These are phyloP conservation scores for Phainopepla nitens DNA, from an alignment of 2,113 vertebrate genomes.

Conservation along the genomic window DNA sequence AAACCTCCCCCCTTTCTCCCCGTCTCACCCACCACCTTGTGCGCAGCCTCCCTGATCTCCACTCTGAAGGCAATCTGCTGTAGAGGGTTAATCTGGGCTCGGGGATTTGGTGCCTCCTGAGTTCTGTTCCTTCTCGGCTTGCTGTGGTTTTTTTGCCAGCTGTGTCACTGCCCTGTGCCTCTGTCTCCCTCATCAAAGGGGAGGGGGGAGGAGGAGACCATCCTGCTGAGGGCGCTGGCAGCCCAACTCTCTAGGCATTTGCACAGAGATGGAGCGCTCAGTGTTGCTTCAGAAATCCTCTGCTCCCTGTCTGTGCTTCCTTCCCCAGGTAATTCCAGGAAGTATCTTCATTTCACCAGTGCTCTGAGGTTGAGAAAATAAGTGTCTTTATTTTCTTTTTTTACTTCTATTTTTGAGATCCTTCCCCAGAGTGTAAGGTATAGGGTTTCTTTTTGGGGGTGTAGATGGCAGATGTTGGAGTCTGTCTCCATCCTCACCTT, in stretches of 20 bases:
- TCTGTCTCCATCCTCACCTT: background rate
- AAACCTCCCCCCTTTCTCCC: background rate
- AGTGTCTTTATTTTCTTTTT: background rate
- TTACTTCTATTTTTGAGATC: background rate
- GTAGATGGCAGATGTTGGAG: background rate
- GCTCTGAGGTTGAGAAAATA: background rate
- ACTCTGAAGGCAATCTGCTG: background rate
- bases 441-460: background rate
- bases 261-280: background rate
- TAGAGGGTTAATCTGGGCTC: background rate
- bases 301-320: background rate
- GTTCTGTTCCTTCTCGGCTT: background rate
- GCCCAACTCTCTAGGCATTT: background rate
- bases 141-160: background rate
- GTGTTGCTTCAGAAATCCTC: background rate
- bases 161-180: background rate
- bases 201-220: background rate
- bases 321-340: background rate
- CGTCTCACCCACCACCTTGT: background rate
- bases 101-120: background rate
- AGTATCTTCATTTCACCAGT: background rate
- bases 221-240: conserved; percentile 8
- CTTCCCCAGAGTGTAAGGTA: background rate
- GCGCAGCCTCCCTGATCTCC: background rate
- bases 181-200: background rate